A percentile compares a stretch with the other conserved stretches of the same genome.
Conservation (phyloP, 2,888 invertebrate genomes). For the Sarcophaga subvicina region DNA sequence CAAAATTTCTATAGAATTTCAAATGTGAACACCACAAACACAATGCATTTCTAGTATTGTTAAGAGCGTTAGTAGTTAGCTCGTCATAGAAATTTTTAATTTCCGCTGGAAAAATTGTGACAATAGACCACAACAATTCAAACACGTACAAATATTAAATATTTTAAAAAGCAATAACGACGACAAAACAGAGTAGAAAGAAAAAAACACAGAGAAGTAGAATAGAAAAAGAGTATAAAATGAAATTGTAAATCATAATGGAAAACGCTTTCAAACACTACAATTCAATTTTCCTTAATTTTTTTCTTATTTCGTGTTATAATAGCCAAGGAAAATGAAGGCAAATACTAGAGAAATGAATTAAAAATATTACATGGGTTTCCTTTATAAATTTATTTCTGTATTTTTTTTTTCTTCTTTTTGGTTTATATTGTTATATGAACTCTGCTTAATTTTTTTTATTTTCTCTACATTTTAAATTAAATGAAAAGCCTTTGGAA, state of each 20-base stretch:
- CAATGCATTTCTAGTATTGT: not conserved
- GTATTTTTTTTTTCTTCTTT: no score
- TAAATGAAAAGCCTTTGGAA: no score
- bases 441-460: not conserved
- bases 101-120: conserved; percentile 42
- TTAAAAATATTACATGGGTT: not conserved
- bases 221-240: not conserved
- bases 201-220: not conserved
- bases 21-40: conserved; percentile 7
- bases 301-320: not conserved
- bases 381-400: not conserved
- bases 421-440: no score
- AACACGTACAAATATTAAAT: conserved; percentile 12
- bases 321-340: not conserved
- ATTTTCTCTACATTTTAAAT: not conserved
- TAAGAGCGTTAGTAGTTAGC: not conserved
- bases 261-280: not conserved
- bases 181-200: not conserved
- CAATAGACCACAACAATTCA: conserved; percentile 1
- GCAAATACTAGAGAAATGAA: not conserved
- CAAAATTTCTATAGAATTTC: conserved; percentile 40
- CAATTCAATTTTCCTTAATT: not conserved
- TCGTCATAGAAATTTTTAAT: conserved; percentile 46
- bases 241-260: not conserved
- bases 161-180: not conserved